These are phyloP conservation scores for Pelochelys cantorii DNA, from an alignment of 2,797 vertebrate genomes.

Conservation along the genomic window DNA sequence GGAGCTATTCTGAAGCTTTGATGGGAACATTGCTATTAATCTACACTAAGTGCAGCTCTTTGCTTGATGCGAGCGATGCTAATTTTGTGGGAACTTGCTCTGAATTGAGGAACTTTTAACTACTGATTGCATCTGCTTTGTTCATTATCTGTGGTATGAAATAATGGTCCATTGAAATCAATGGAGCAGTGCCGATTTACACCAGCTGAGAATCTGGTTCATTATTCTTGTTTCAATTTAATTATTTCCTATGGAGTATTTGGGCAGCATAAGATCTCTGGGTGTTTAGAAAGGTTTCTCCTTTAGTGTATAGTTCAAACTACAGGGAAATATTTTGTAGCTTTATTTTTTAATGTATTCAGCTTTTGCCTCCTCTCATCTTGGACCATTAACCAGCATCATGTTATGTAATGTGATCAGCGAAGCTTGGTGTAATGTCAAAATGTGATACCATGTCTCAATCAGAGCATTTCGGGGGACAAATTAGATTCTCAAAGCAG, in stretches of 20 bases:
- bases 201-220: constrained; percentile 53
- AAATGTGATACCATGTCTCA: constrained; percentile 68
- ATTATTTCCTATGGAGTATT: constrained; percentile 21
- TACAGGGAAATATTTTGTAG: constrained; percentile 30
- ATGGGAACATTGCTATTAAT: constrained; percentile 23
- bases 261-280: neutral
- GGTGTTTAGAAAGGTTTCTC: constrained; percentile 18
- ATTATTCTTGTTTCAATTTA: constrained; percentile 31
- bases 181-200: constrained; percentile 49
- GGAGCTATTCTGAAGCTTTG: neutral
- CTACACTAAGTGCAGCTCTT: neutral
- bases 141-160: constrained; percentile 44
- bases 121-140: constrained; percentile 38
- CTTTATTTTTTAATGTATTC: constrained; percentile 56
- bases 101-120: constrained; percentile 39
- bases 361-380: constrained; percentile 65
- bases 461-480: constrained; percentile 59
- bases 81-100: constrained; percentile 8
- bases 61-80: neutral
- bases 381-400: constrained; percentile 77
- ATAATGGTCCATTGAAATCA: constrained; percentile 34
- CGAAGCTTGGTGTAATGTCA: constrained; percentile 68
- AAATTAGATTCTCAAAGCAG: constrained; percentile 74
- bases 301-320: constrained; percentile 16
- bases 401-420: constrained; percentile 70